Evolutionary conservation across 2,888 invertebrate genomes (phyloP).

Genomic region (Tryphoninae sp.): DNA sequence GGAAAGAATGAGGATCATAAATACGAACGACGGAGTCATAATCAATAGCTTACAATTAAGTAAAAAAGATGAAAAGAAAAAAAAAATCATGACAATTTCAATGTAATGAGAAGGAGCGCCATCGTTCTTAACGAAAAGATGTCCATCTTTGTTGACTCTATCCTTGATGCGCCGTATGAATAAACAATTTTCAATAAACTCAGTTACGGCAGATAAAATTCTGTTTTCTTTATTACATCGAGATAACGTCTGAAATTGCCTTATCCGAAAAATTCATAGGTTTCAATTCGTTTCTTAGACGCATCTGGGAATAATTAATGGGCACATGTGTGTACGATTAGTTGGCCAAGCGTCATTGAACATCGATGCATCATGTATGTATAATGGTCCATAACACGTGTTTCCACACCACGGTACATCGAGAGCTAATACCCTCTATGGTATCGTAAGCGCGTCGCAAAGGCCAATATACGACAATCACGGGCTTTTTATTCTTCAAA

Average conservation of each 20-base stretch:
- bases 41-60: too few species aligned
- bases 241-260: background rate
- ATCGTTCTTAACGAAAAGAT: too few species aligned
- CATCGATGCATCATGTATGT: conserved; percentile 39
- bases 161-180: too few species aligned
- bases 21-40: background rate
- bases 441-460: conserved; percentile 21
- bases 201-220: background rate
- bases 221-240: background rate
- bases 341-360: conserved; percentile 64
- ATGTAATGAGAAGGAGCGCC: too few species aligned
- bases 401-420: conserved; percentile 59
- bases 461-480: conserved; percentile 35
- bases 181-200: background rate
- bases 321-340: conserved; percentile 70
- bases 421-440: conserved; percentile 48
- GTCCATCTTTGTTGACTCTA: too few species aligned
- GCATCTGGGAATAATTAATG: conserved; percentile 68
- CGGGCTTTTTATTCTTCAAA: conserved; percentile 6
- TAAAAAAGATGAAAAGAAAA: too few species aligned
- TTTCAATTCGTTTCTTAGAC: background rate
- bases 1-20: background rate
- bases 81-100: too few species aligned
- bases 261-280: conserved; percentile 1
- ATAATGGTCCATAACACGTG: conserved; percentile 60